Evolutionary conservation across 1,140 invertebrate genomes (phyloP).

Genomic region (Drosophila simulans): DNA sequence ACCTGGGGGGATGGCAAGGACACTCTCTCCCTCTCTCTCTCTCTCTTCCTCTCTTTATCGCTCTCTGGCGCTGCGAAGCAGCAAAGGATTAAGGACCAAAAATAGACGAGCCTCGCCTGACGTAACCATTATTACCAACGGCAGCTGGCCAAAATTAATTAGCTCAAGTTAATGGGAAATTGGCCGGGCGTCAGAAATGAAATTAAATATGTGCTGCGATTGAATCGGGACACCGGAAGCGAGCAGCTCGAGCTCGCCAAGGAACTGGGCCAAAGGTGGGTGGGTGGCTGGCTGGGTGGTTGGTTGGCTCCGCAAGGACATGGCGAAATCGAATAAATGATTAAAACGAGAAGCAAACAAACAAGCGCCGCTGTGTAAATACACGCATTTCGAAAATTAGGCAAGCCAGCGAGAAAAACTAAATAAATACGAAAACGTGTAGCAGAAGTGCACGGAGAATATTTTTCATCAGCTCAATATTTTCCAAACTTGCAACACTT

Average conservation of each 20-base stretch:
- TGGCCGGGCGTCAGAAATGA: slow-evolving; percentile 42
- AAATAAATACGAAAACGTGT: slow-evolving; percentile 10
- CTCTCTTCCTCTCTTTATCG: slow-evolving; percentile 1
- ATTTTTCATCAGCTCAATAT: not conserved
- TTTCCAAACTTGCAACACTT: not conserved
- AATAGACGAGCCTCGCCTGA: slow-evolving; percentile 51
- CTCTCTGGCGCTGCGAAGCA: slow-evolving; percentile 9
- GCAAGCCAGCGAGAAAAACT: slow-evolving; percentile 11
- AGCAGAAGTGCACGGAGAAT: slow-evolving; percentile 2
- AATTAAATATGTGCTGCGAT: slow-evolving; percentile 50
- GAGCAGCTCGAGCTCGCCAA: not conserved
- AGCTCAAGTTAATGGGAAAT: slow-evolving; percentile 46
- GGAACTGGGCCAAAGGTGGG: not conserved
- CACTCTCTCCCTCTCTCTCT: slow-evolving; percentile 2
- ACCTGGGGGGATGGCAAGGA: slow-evolving; percentile 27
- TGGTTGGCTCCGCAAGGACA: slow-evolving; percentile 2
- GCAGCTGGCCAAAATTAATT: slow-evolving; percentile 48
- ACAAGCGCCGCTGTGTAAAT: slow-evolving; percentile 26
- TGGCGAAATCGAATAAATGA: slow-evolving; percentile 22
- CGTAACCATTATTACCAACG: slow-evolving; percentile 37
- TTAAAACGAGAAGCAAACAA: slow-evolving; percentile 38
- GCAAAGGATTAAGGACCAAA: slow-evolving; percentile 52
- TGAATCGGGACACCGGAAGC: slow-evolving; percentile 38
- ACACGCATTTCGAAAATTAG: slow-evolving; percentile 45
- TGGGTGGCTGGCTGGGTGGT: not conserved